Conservation (phyloP, 2,888 invertebrate species). For the Acrocyrtus sp. region DNA sequence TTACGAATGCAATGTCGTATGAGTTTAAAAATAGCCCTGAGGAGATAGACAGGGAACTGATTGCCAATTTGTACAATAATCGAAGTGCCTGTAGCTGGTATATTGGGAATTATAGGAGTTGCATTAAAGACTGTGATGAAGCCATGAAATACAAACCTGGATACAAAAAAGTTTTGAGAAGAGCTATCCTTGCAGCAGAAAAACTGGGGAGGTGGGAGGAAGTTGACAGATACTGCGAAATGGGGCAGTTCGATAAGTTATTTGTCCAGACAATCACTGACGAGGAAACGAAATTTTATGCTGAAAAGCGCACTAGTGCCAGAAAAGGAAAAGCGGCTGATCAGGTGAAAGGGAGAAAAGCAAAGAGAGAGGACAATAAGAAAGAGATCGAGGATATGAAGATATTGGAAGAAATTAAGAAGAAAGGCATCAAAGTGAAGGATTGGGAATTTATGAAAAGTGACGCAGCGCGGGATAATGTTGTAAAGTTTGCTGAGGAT, state of each 20-base stretch:
- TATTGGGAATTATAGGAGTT: conserved; percentile 83
- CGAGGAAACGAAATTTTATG: background rate
- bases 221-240: conserved; percentile 78
- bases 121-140: conserved; percentile 81
- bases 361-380: conserved; percentile 66
- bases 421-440: conserved; percentile 56
- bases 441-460: conserved; percentile 47
- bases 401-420: conserved; percentile 57
- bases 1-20: conserved; percentile 82
- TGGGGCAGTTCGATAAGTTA: conserved; percentile 74
- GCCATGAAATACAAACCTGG: conserved; percentile 80
- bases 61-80: conserved; percentile 85
- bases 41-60: conserved; percentile 65
- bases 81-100: conserved; percentile 89
- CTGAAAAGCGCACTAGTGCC: background rate
- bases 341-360: background rate
- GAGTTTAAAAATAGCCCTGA: conserved; percentile 13
- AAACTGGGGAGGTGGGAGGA: conserved; percentile 76
- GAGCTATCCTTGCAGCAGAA: conserved; percentile 80
- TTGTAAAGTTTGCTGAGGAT: conserved; percentile 63
- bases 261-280: background rate
- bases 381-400: conserved; percentile 64
- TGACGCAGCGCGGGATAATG: conserved; percentile 31
- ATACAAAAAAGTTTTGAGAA: conserved; percentile 80
- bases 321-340: background rate